Conservation (phyloP, 1,140 invertebrate genomes). For the Panagrolaimus sp. region DNA sequence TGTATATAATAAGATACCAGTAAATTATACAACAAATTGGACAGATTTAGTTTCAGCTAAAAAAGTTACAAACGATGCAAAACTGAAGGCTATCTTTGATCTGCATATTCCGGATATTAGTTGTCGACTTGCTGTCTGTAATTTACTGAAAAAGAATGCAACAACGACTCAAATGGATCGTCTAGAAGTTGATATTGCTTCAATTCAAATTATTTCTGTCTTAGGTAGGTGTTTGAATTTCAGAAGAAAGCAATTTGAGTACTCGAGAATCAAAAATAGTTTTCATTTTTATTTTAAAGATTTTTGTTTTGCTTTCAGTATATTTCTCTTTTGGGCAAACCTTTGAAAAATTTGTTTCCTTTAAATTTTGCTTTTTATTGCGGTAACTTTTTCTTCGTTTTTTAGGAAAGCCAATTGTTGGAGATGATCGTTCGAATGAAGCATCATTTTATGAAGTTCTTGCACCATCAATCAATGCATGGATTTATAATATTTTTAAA, state of each 20-base stretch:
- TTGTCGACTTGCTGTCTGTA: neutral
- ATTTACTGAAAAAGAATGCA: neutral
- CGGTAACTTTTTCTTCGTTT: neutral
- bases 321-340: no score
- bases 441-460: constrained; percentile 44
- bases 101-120: constrained; percentile 32
- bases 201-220: constrained; percentile 24
- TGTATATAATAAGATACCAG: constrained; percentile 38
- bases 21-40: constrained; percentile 39
- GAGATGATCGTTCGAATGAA: constrained; percentile 25
- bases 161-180: constrained; percentile 3
- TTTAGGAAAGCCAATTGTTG: constrained; percentile 27
- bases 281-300: no score
- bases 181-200: constrained; percentile 20
- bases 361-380: no score
- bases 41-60: constrained; percentile 15
- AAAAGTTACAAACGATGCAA: constrained; percentile 9
- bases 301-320: no score
- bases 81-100: constrained; percentile 32
- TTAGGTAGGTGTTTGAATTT: constrained; percentile 18
- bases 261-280: no score
- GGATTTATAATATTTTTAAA: constrained; percentile 33
- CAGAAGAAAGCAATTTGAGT: no score
- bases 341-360: no score
- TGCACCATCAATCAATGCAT: constrained; percentile 32